Evolutionary conservation across 2,888 invertebrate species (phyloP), one percentile per base, ranked within the genome.

Genomic region (Tridacna crocea): DNA sequence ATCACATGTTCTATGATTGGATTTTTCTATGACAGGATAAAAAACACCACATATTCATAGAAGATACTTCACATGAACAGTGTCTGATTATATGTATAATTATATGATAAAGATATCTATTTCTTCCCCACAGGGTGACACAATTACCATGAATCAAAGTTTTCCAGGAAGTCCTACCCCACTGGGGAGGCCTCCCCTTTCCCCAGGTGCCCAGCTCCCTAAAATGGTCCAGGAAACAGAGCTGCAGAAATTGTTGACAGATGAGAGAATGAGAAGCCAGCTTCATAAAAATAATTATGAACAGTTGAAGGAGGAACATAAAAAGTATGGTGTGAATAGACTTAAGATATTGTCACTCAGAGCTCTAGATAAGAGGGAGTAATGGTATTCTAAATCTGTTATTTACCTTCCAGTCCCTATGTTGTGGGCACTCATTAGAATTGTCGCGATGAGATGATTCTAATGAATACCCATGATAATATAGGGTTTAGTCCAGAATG

Each of bases 271-370:
- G 88, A 87, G 94, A 60, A 92, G 93, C 72, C 93, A 94, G 77
- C 92, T 93, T 80, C 94, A 94, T 83, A 93, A 91, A 84, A 93
- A 92, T 22, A 94, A 94, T 80, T 94, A 94, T 88, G 92, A 93
- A 82, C 92, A 92, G 48, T 89, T 94, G 36, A 94, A 94, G 83
- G 87, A 91, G 24, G 94, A 94, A 85, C 94, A 94, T 83, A 90
- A 89, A 77, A 92, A 92, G 94, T 94, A 83, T 51, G 70, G 8
- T 61, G 61, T 13, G 36, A 36, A 36, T 36, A 36, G 36, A 55
- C 1, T 55, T 6, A n/a, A 55, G 2, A 55, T 10, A 19, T 55
- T 55, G 55, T 55, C 55, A 55, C 36, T 36, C 8, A n/a, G n/a
- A n/a, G n/a, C n/a, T n/a, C n/a, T n/a, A n/a, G n/a, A n/a, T n/a